Evolutionary conservation across 2,797 vertebrate species (phyloP), one percentile per base, ranked within the genome.

Genomic region (Manis pentadactyla): DNA sequence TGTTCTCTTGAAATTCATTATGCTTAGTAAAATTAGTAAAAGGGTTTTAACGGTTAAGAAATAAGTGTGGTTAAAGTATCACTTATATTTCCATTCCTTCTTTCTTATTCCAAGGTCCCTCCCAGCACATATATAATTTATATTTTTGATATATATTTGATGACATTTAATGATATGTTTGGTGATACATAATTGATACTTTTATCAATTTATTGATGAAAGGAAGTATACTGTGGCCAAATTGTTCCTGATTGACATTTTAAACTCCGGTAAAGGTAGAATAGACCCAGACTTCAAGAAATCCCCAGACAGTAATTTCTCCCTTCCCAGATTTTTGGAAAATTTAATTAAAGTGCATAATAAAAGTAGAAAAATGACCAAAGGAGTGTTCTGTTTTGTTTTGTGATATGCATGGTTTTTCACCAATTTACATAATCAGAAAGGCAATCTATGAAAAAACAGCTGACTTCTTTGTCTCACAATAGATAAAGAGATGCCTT

Each of bases 1-100:
- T 4, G 8, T 77, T 82, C 85, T 81, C 10, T 79, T 73, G 49
- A 90, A 89, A 95, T 96, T 89, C 6, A 49, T 75, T 89, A 59
- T 59, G 15, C 19, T 18, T 31, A 92, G 21, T 29, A 71, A 83
- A 75, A 77, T 18, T 31, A 92, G 21, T 29, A 71, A 83, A 75
- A 77, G 13, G 4, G 2, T 83, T 78, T 95, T 79, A 66, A 83
- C 78, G 4, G 75, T 46, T 89, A 92, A 81, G 37, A 64, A 88
- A 59, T 82, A 77, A 23, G 1, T 92, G 29, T 83, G 37, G 34
- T 90, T 89, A 71, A 94, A 86, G 25, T 89, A 66, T n/a, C 2
- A 23, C 9, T 90, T 63, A 1, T 37, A 68, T 87, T 81, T 86
- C 21, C 29, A 42, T 74, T 92, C 1, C 46, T 59, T 37, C 27